phyloP scores from a whole-genome alignment of 2,797 vertebrate species.

The Lepilemur ruficaudatus region DNA sequence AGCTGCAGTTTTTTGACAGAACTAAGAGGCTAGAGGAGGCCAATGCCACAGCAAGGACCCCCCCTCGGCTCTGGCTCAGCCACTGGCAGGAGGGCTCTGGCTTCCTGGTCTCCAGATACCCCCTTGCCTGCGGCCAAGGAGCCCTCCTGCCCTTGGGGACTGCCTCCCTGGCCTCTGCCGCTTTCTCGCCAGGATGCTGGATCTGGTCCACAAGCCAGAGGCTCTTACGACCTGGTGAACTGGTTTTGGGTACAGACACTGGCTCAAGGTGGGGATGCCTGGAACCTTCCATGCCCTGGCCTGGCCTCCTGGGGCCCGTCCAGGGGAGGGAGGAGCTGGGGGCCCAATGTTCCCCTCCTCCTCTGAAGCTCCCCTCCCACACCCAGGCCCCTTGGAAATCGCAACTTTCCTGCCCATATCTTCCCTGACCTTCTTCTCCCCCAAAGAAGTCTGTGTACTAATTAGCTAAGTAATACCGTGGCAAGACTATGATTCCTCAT shows the following conservation, averaged over 20 bases:
- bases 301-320: not conserved
- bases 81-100: not conserved
- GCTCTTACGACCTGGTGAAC: no score
- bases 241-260: not conserved
- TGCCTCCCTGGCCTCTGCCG: not conserved
- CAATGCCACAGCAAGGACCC: accelerated
- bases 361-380: not conserved
- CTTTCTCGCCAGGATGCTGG: not conserved
- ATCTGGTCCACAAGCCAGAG: not conserved
- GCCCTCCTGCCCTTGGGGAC: not conserved
- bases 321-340: not conserved
- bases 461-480: conserved; percentile 76
- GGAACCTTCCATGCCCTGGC: not conserved
- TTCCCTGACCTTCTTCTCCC: conserved; percentile 41
- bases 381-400: not conserved
- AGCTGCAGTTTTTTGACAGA: not conserved
- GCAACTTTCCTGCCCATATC: not conserved
- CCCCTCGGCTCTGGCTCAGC: not conserved
- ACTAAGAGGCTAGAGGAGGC: not conserved
- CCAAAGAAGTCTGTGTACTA: conserved; percentile 66
- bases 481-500: conserved; percentile 75
- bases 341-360: accelerated
- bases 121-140: no score
- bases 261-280: not conserved
- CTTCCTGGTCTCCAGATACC: not conserved